Conservation (phyloP, 2,888 invertebrate species). For the Synanthedon formicaeformis region DNA sequence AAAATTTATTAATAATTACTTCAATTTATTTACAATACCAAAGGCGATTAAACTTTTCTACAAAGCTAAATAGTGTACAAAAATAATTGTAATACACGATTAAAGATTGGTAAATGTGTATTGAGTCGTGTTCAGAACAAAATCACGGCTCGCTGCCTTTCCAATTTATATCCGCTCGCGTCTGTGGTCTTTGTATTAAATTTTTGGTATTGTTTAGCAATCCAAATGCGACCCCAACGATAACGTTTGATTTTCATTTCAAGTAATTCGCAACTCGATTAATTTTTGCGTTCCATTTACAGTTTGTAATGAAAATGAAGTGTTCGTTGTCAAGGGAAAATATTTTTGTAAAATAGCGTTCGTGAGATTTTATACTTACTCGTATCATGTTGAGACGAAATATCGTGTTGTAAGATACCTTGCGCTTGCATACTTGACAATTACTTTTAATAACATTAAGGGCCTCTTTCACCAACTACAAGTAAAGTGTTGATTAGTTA, state of each 20-base stretch:
- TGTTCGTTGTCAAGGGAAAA: background rate
- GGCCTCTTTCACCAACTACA: too few relatives aligned
- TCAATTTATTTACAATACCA: too few relatives aligned
- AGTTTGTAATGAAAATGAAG: background rate
- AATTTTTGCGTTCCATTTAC: background rate
- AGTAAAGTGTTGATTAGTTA: too few relatives aligned
- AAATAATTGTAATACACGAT: background rate
- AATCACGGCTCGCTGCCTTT: constrained; percentile 6
- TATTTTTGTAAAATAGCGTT: too few relatives aligned
- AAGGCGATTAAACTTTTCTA: too few relatives aligned
- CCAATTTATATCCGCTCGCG: constrained; percentile 6
- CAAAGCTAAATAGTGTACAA: too few relatives aligned
- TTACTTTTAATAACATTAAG: too few relatives aligned
- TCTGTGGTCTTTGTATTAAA: constrained; percentile 2
- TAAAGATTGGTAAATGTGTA: background rate
- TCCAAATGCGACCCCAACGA: constrained; percentile 2
- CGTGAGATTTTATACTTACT: too few relatives aligned
- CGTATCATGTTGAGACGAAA: too few relatives aligned
- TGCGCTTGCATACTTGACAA: too few relatives aligned
- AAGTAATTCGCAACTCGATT: background rate
- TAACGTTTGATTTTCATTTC: constrained; percentile 3
- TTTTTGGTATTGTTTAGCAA: constrained; percentile 4
- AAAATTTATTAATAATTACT: too few relatives aligned
- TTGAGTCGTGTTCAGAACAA: constrained; percentile 4
- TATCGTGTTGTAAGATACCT: too few relatives aligned